Evolutionary conservation across 2,888 invertebrate species (phyloP), one percentile per base, ranked within the genome.

Genomic region (Maniola hyperantus): DNA sequence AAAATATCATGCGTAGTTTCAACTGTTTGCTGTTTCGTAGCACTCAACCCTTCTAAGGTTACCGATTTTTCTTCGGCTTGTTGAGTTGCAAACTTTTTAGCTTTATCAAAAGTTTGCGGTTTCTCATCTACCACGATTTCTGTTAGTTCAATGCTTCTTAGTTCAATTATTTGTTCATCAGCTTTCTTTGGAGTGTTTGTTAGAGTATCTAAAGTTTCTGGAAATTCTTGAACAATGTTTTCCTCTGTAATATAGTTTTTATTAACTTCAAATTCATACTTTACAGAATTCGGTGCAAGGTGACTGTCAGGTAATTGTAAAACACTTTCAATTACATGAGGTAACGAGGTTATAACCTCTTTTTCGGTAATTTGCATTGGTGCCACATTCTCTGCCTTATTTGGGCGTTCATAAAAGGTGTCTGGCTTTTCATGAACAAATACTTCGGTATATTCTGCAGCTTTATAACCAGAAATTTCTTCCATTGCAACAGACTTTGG

Each of bases 221-320:
- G 71, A 53, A 58, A 58, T 76, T 89, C 87, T 26, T 84, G 80
- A 42, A 69, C 36, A 15, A 77, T 67, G 60, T 78, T 78, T 81
- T 88, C 88, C 42, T 78, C 72, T 51, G 83, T 88, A 18, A 76
- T 74, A 62, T 84, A 86, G 62, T 79, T 84, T 78, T 81, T 87
- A 64, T 81, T 76, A 18, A 82, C 71, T 72, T 87, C 83, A 34
- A 85, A 68, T 46, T 81, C 79, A n/a, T 70, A 77, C 51, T 72
- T 68, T 6, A 76, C 76, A 63, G 72, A 67, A 64, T 68, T 80
- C 73, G 77, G 65, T 68, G 59, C 74, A 5, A 77, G 74, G 70
- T 73, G 80, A 44, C 71, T 71, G 1, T 72, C 65, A 54, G 67
- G 57, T 13, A 85, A 72, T 44, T 74, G 70, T n/a, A 71, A 69